Base-by-base conservation (phyloP, 2,113 vertebrate genomes). In the Rostratula benghalensis region DNA sequence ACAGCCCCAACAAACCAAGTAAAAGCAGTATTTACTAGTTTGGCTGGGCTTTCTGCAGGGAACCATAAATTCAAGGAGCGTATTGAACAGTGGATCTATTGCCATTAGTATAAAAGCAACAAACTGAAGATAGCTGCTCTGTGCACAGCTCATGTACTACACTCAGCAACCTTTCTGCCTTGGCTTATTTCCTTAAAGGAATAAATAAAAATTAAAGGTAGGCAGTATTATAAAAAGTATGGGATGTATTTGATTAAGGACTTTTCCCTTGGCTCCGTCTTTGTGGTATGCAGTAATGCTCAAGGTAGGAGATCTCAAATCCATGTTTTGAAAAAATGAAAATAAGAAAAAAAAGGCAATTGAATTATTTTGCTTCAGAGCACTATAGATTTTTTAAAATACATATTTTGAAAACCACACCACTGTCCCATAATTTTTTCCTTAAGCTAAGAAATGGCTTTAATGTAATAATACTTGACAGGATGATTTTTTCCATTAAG, bases 401-500 rank as follows among this genome's bases (percentile, higher is more conserved):
- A 50, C 14, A 4, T 50, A 43, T 65, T 80, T 39, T 60, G 46
- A 87, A 90, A 83, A 33, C 16, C 41, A 46, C 35, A 10, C 24
- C 27, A 33, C 19, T 48, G 12, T 33, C 50, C 9, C 43, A 33
- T 54, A 50, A 16, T 75, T 64, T 74, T 46, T 73, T 69, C 18
- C n/a, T 56, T 51, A 54, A n/a, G 39, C 53, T 63, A 59, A 77
- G 46, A 84, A 91, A 88, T 46, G 28, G 59, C 69, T 91, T 61
- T 76, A 85, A 93, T 73, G 41, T 46, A 61, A 88, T 88, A 61
- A 84, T 25, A 57, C 21, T 81, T 68, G 74, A 56, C 57, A 57
- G 75, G 41, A 81, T 68, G 37, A 67, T 60, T 68, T 91, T 91
- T 84, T 88, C 87, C 64, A 43, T 71, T 33, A 84, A 57, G 83